These are phyloP conservation scores for Neoaliturus tenellus DNA, from an alignment of 2,888 invertebrate genomes.

Conservation along the genomic window DNA sequence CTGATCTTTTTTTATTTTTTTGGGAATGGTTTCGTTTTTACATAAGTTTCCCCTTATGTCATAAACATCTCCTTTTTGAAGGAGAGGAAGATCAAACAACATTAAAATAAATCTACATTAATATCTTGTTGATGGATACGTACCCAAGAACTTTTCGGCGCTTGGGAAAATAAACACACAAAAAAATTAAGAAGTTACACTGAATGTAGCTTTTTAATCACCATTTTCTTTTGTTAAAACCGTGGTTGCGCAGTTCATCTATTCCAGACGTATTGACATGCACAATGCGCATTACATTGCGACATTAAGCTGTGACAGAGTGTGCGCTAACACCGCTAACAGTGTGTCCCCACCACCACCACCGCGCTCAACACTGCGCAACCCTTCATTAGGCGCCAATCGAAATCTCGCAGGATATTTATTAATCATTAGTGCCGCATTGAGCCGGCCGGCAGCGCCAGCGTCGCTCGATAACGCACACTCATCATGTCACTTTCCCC, in stretches of 20 bases:
- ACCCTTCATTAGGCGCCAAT: constrained; percentile 49
- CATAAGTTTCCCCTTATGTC: no score
- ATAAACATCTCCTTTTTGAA: no score
- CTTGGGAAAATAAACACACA: no score
- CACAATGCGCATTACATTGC: not conserved
- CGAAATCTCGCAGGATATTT: constrained; percentile 35
- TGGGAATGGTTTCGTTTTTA: no score
- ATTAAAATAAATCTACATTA: no score
- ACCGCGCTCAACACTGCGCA: not conserved
- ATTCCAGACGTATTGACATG: not conserved
- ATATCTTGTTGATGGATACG: no score
- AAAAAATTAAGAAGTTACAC: no score
- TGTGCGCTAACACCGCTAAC: not conserved
- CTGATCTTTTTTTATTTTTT: no score
- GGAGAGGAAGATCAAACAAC: no score
- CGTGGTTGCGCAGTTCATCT: not conserved
- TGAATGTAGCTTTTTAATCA: no score
- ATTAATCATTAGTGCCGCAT: constrained; percentile 45
- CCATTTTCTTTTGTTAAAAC: no score
- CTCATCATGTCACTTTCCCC: constrained; percentile 44
- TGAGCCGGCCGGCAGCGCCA: constrained; percentile 7
- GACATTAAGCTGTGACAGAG: not conserved
- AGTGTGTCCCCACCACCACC: not conserved
- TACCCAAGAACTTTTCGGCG: no score
- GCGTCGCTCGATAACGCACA: constrained; percentile 16